Evolutionary conservation across 2,113 vertebrate genomes (phyloP).

Genomic region (Mustelus asterias): DNA sequence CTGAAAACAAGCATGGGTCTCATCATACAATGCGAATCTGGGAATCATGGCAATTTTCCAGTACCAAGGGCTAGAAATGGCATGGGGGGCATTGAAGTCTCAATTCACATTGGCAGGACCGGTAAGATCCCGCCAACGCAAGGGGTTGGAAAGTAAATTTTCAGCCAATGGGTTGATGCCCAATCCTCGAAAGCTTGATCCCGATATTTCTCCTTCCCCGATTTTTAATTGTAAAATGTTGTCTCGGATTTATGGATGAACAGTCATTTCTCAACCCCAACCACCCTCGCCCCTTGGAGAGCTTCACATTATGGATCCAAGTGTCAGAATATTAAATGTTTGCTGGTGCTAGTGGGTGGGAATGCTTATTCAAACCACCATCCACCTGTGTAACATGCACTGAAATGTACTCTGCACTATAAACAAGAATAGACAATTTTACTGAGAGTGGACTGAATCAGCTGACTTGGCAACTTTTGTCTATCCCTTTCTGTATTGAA

Average conservation of each 20-base stretch:
- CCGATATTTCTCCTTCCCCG: neutral
- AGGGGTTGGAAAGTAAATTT: no score
- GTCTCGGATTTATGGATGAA: neutral
- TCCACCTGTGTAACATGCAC: neutral
- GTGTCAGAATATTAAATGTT: neutral
- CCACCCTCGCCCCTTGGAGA: neutral
- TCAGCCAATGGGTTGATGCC: neutral
- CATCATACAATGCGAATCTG: neutral
- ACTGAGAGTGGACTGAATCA: neutral
- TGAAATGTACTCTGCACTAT: neutral
- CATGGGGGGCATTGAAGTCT: no score
- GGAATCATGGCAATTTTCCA: neutral
- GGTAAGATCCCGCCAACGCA: no score
- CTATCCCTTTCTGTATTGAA: neutral
- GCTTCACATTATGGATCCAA: neutral
- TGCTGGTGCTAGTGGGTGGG: neutral
- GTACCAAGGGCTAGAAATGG: neutral
- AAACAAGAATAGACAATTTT: neutral
- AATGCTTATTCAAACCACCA: neutral
- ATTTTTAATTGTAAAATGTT: neutral
- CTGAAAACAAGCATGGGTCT: neutral
- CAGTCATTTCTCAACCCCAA: neutral
- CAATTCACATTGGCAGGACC: no score
- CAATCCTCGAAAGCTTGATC: neutral
- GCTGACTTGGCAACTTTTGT: neutral